Evolutionary conservation across 37 sponge, comb jelly and placozoan genomes (phyloP).

Genomic region (Theonella swinhoei): DNA sequence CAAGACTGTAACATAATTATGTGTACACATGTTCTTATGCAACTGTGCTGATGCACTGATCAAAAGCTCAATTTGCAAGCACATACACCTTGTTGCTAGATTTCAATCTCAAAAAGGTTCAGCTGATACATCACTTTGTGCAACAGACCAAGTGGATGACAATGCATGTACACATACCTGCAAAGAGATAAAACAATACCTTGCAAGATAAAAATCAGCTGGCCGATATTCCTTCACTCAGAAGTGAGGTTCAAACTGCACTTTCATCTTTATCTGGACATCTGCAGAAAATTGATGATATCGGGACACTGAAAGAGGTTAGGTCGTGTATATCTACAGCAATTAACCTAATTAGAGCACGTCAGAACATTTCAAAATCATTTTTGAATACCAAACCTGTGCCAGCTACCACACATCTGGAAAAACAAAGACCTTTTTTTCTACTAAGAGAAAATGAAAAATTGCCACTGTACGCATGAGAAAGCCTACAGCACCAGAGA

Average conservation of each 20-base stretch:
- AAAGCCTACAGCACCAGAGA: background rate
- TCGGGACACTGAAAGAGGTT: background rate
- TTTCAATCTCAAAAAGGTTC: too few relatives aligned
- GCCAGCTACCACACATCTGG: background rate
- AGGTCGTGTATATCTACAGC: background rate
- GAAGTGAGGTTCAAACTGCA: background rate
- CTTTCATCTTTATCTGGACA: too few relatives aligned
- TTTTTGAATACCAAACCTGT: background rate
- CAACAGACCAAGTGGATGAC: too few relatives aligned
- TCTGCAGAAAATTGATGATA: background rate
- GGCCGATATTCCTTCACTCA: background rate
- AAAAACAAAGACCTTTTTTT: background rate
- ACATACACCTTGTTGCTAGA: conserved; percentile 52
- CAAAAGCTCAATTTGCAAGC: conserved; percentile 44
- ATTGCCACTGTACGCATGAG: background rate
- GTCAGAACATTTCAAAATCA: too few relatives aligned
- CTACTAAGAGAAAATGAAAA: background rate
- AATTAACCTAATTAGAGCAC: too few relatives aligned
- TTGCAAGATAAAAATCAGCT: background rate
- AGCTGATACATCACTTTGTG: too few relatives aligned
- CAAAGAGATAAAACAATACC: too few relatives aligned
- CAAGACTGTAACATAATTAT: conserved; percentile 27
- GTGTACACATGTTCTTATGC: conserved; percentile 40
- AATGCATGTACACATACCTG: too few relatives aligned
- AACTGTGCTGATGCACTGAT: conserved; percentile 20